Percentiles rank a stretch among this genome's conserved stretches.
Evolutionary conservation across 92 coral and sea anemone species (phyloP).

Genomic region (Bergia sp.): DNA sequence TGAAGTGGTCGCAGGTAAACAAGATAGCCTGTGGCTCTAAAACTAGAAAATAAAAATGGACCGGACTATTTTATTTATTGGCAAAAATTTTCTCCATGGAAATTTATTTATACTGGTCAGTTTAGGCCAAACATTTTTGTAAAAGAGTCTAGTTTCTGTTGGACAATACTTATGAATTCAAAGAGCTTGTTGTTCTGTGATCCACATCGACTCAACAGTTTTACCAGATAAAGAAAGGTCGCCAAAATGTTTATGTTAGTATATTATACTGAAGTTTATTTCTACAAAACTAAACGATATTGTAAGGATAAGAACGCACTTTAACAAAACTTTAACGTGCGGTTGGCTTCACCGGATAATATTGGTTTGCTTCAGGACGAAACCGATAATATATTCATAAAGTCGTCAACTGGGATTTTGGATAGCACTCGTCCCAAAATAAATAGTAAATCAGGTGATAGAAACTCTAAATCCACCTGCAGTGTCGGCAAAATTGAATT

Average conservation of each 20-base stretch:
- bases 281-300: neutral
- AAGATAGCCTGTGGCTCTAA: slow-evolving; percentile 39
- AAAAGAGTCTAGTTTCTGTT: slow-evolving; percentile 22
- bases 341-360: slow-evolving; percentile 12
- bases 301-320: neutral
- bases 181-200: slow-evolving; percentile 27
- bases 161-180: neutral
- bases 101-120: neutral
- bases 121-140: slow-evolving; percentile 19
- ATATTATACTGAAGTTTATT: neutral
- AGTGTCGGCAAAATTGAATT: slow-evolving; percentile 32
- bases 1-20: slow-evolving; percentile 19
- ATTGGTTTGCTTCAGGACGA: neutral
- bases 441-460: slow-evolving; percentile 9
- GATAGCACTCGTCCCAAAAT: slow-evolving; percentile 13
- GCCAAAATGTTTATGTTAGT: neutral
- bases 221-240: neutral
- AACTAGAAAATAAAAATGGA: neutral
- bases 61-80: neutral
- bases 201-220: slow-evolving; percentile 20
- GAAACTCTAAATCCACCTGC: slow-evolving; percentile 31
- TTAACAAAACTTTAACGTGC: slow-evolving; percentile 1
- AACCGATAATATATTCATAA: slow-evolving; percentile 10
- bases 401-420: slow-evolving; percentile 23
- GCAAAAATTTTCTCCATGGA: slow-evolving; percentile 13